These are phyloP conservation scores for Mythimna pallens DNA, from an alignment of 2,888 invertebrate genomes.

Conservation along the genomic window DNA sequence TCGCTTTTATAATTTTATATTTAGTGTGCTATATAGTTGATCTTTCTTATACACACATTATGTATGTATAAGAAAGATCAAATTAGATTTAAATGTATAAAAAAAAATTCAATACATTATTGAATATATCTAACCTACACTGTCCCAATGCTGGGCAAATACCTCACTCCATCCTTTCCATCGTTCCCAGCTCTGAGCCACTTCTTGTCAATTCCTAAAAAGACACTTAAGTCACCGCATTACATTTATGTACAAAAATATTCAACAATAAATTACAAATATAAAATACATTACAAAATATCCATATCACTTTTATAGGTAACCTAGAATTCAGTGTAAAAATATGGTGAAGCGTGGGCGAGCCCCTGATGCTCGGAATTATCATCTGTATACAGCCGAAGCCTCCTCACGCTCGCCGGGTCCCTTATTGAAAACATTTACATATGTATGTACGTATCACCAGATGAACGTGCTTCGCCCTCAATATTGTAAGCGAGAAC, in stretches of 20 bases:
- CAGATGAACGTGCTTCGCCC: slow-evolving; percentile 66
- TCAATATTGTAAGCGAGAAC: slow-evolving; percentile 77
- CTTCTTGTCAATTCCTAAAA: no score
- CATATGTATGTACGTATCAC: slow-evolving; percentile 83
- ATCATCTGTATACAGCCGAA: slow-evolving; percentile 73
- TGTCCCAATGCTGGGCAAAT: no score
- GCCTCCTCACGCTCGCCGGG: slow-evolving; percentile 55
- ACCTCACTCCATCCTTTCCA: no score
- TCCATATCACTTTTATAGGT: slow-evolving; percentile 27
- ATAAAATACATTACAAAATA: slow-evolving; percentile 30
- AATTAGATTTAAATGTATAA: not conserved
- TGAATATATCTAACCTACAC: no score
- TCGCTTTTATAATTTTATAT: no score
- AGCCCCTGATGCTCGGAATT: slow-evolving; percentile 67
- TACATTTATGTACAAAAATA: no score
- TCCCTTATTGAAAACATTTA: slow-evolving; percentile 87
- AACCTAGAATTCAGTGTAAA: slow-evolving; percentile 51
- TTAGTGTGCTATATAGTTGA: no score
- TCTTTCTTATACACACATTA: no score
- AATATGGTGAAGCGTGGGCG: slow-evolving; percentile 47
- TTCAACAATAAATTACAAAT: not conserved
- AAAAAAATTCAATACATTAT: no score
- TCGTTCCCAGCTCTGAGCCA: no score
- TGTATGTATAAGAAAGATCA: not conserved
- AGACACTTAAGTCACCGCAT: no score